Conservation (phyloP, 2,113 vertebrate species). For the Speoplatyrhinus poulsoni region DNA sequence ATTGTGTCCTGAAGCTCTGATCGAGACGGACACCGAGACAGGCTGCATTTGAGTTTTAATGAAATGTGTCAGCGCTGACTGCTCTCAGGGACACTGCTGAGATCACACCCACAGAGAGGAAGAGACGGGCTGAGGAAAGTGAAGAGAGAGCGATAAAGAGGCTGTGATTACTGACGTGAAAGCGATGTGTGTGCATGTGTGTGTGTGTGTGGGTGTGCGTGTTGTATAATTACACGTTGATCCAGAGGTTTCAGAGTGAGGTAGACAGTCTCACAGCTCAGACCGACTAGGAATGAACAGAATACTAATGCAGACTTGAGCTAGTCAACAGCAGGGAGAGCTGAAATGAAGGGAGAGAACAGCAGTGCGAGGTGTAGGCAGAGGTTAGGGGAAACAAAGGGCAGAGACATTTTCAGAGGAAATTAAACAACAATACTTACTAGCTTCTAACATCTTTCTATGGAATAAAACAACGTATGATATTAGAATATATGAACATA, state of each 20-base stretch:
- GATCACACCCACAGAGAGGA: conserved; percentile 15
- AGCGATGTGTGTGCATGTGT: neutral
- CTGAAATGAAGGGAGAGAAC: conserved; percentile 11
- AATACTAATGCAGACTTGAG: conserved; percentile 69
- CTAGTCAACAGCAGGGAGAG: conserved; percentile 21
- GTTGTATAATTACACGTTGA: conserved; percentile 26
- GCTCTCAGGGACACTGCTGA: conserved; percentile 49
- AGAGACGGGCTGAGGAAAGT: neutral
- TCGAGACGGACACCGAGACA: conserved; percentile 48
- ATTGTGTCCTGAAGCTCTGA: conserved; percentile 51
- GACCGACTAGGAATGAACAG: conserved; percentile 58
- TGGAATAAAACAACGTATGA: too few relatives aligned
- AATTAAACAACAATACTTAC: neutral
- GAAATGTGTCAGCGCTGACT: conserved; percentile 58
- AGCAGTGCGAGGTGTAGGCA: conserved; percentile 18
- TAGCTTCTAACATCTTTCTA: too few relatives aligned
- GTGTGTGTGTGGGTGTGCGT: neutral
- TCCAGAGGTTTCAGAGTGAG: conserved; percentile 50
- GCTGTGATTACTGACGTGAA: conserved; percentile 1
- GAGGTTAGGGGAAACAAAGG: conserved; percentile 11
- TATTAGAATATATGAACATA: too few relatives aligned
- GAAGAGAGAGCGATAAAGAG: conserved; percentile 12
- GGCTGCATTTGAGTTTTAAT: conserved; percentile 51
- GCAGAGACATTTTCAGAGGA: conserved; percentile 16
- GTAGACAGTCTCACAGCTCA: conserved; percentile 59